These are phyloP conservation scores for Melitaea athalia DNA, from an alignment of 2,888 invertebrate genomes.

Conservation along the genomic window DNA sequence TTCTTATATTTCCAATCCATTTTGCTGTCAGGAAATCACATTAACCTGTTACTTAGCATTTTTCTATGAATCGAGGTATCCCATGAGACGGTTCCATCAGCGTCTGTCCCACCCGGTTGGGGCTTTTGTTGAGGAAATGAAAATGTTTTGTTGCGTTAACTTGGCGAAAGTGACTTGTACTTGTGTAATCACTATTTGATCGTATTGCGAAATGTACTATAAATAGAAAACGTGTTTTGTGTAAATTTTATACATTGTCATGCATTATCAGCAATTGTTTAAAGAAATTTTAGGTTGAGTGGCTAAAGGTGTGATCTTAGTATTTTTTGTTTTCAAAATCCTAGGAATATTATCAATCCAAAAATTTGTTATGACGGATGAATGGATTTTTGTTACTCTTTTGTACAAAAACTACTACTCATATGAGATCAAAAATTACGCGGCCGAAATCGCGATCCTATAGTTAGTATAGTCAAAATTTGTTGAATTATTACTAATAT, in stretches of 20 bases:
- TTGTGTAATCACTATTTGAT: constrained; percentile 34
- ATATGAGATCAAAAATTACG: no score
- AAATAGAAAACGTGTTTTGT: not conserved
- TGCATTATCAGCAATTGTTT: not conserved
- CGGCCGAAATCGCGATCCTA: no score
- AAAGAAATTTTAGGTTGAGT: not conserved
- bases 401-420: no score
- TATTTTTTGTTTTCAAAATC: no score
- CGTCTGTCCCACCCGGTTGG: constrained; percentile 43
- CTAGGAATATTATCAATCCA: no score
- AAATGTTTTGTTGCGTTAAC: constrained; percentile 59
- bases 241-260: not conserved
- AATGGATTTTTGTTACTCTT: no score
- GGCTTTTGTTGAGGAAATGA: constrained; percentile 58
- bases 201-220: constrained; percentile 19
- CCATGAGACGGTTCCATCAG: constrained; percentile 65
- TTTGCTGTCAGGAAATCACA: constrained; percentile 23
- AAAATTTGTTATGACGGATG: no score
- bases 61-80: constrained; percentile 43
- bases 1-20: constrained; percentile 10
- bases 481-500: no score
- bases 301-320: no score
- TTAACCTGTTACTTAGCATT: constrained; percentile 34
- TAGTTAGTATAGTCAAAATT: no score
- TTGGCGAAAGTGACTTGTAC: constrained; percentile 54